Evolutionary conservation across 2,113 vertebrate species (phyloP), one percentile per base, ranked within the genome.

Genomic region (Ibidorhyncha struthersii): DNA sequence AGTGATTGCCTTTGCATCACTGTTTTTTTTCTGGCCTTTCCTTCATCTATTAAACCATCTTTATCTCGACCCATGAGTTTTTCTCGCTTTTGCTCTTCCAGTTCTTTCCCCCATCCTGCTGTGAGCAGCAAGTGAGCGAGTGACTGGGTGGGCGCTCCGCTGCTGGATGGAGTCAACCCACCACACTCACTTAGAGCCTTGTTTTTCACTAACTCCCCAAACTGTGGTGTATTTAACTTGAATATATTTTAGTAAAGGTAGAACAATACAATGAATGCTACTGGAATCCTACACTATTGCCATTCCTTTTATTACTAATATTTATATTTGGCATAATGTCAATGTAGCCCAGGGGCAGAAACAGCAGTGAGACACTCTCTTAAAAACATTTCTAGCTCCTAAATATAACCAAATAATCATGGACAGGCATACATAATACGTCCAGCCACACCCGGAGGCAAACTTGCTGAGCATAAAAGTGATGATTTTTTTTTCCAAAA

Each of bases 121-220:
- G 22, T 9, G 25, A 15, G 13, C 29, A 66, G 29, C 27, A 43
- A 58, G 25, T 40, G 65, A 65, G 23, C 0, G 0, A 65, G 53
- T 32, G 27, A 16, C 13, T 49, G 47, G 18, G 7, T 45, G 32
- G 20, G 32, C 67, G 19, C n/a, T 56, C 34, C 38, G 40, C 6
- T 41, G 18, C 19, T 40, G 23, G 58, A 18, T 5, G 2, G 25
- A 47, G 9, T 41, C 29, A 47, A 47, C 13, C 34, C 43, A 71
- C 25, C 6, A 55, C 12, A 43, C 7, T 25, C 58, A 69, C 38
- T 59, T 36, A 78, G 17, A 61, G 9, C 23, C 18, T 10, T 53
- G 5, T 62, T 69, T 69, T 67, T 62, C 53, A 36, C 23, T 61
- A 23, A 23, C 25, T 66, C 29, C 13, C 32, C 20, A 38, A 92